Conservation (phyloP, 2,888 invertebrate genomes). For the Celastrina argiolus region DNA sequence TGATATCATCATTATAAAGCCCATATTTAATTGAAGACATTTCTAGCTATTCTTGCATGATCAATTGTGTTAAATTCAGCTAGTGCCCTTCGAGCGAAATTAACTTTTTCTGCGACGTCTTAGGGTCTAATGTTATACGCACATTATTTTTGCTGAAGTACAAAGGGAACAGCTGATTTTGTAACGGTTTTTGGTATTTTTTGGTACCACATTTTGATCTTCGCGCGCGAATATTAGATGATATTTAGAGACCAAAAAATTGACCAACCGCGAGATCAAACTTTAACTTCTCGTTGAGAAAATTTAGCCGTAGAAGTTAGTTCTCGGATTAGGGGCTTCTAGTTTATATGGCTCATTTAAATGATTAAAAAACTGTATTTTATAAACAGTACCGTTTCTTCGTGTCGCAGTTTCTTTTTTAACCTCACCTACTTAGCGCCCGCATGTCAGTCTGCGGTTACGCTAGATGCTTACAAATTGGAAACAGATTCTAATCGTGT, state of each 20-base stretch:
- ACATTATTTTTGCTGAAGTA: conserved; percentile 42
- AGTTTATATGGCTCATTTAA: neutral
- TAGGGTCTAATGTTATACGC: conserved; percentile 26
- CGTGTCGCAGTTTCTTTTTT: conserved; percentile 30
- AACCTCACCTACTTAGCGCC: conserved; percentile 40
- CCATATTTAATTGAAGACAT: conserved; percentile 30
- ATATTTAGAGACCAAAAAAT: too few relatives aligned
- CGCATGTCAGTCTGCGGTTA: conserved; percentile 50
- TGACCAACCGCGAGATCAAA: too few relatives aligned
- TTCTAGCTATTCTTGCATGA: conserved; percentile 28
- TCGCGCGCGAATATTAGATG: too few relatives aligned
- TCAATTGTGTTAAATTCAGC: conserved; percentile 26
- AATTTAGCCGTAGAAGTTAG: neutral
- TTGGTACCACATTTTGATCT: neutral
- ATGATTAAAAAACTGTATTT: conserved; percentile 4
- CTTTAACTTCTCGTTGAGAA: neutral
- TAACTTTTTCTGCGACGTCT: conserved; percentile 22
- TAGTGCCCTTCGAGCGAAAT: conserved; percentile 17
- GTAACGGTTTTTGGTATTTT: conserved; percentile 54
- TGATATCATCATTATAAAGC: conserved; percentile 28
- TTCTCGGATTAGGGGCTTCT: too few relatives aligned
- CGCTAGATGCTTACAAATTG: conserved; percentile 52
- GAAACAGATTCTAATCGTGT: conserved; percentile 21
- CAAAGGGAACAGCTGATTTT: conserved; percentile 66
- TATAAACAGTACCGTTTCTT: conserved; percentile 27